These are phyloP conservation scores for Chrysolina haemoptera DNA, from an alignment of 2,888 invertebrate species.

Conservation along the genomic window DNA sequence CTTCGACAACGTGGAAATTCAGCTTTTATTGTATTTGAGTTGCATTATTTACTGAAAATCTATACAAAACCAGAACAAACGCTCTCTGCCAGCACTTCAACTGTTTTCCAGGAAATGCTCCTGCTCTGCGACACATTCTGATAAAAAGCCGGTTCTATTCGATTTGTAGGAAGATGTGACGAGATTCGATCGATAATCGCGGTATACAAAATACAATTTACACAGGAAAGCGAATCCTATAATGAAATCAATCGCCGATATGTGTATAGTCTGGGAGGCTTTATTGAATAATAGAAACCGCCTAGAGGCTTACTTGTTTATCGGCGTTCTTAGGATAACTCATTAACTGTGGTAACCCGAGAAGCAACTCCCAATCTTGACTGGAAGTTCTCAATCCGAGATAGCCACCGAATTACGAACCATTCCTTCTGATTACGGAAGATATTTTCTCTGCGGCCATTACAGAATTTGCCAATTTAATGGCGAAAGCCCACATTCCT, in stretches of 20 bases:
- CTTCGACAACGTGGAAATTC: neutral
- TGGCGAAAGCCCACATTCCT: too few species aligned
- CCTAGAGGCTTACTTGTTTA: neutral
- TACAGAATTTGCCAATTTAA: too few species aligned
- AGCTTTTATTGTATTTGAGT: neutral
- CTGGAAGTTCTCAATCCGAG: neutral
- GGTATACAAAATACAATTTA: neutral
- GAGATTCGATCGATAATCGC: neutral
- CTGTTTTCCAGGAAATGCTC: neutral
- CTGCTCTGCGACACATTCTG: conserved; percentile 9
- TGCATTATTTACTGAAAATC: neutral
- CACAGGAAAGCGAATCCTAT: conserved; percentile 4
- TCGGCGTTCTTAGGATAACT: neutral
- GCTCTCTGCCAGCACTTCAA: neutral
- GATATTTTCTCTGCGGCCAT: neutral
- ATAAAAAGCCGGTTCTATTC: conserved; percentile 4
- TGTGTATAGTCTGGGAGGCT: neutral
- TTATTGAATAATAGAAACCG: neutral
- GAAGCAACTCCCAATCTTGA: neutral
- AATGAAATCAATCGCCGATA: neutral
- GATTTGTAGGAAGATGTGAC: conserved; percentile 3
- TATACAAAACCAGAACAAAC: neutral
- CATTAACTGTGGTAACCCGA: neutral
- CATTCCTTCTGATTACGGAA: neutral
- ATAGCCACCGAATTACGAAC: neutral